Evolutionary conservation across 2,797 vertebrate genomes (phyloP).

Genomic region (Cirrhinus mrigala): DNA sequence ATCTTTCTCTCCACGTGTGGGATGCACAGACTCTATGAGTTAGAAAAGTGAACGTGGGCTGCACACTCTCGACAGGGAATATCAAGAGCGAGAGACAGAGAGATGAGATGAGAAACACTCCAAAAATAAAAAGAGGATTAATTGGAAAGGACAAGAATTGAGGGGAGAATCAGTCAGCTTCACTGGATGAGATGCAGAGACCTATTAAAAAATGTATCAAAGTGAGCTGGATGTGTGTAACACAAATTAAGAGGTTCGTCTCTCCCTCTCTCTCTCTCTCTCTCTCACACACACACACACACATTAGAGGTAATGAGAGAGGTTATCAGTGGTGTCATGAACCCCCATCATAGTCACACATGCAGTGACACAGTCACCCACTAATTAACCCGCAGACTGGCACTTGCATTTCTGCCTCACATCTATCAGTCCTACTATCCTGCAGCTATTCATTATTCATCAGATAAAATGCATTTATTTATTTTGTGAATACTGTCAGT

Average conservation of each 20-base stretch:
- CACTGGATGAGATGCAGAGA: constrained; percentile 31
- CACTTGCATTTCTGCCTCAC: constrained; percentile 17
- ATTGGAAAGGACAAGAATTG: constrained; percentile 36
- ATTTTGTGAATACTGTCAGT: background rate
- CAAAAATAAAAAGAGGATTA: constrained; percentile 39
- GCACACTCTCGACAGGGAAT: constrained; percentile 37
- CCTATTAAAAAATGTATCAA: constrained; percentile 59
- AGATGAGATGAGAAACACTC: constrained; percentile 41
- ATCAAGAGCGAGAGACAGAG: constrained; percentile 26
- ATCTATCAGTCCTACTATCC: background rate
- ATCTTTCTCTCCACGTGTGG: constrained; percentile 31
- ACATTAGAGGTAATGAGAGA: constrained; percentile 21
- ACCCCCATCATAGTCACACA: constrained; percentile 16
- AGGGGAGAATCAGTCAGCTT: constrained; percentile 32
- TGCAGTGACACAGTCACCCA: constrained; percentile 31
- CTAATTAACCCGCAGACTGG: constrained; percentile 26
- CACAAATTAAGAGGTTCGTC: constrained; percentile 37
- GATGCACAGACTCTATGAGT: constrained; percentile 46
- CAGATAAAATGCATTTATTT: constrained; percentile 10
- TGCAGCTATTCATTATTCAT: background rate
- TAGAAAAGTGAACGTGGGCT: constrained; percentile 33
- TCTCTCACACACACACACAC: background rate
- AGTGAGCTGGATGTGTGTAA: constrained; percentile 29
- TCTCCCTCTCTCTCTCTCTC: background rate
- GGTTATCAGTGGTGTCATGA: constrained; percentile 25